Evolutionary conservation across 2,113 vertebrate species (phyloP).

Genomic region (Heterotis niloticus): DNA sequence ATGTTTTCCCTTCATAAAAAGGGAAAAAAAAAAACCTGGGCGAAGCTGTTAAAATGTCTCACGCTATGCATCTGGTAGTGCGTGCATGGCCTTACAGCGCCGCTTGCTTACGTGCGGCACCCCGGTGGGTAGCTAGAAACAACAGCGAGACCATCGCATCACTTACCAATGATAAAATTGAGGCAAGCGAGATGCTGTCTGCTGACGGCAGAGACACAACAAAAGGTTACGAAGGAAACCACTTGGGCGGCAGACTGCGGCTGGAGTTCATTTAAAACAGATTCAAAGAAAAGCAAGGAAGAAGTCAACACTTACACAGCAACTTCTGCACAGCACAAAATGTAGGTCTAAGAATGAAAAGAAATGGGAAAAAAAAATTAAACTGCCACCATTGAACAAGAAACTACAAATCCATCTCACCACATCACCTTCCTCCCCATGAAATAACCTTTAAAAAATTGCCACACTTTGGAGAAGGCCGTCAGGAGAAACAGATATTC

Average conservation of each 20-base stretch:
- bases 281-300: constrained; percentile 32
- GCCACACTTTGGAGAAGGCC: constrained; percentile 7
- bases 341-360: constrained; percentile 29
- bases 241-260: constrained; percentile 38
- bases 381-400: constrained; percentile 20
- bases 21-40: constrained; percentile 38
- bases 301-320: constrained; percentile 33
- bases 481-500: constrained; percentile 7
- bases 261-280: constrained; percentile 53
- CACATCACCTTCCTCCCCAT: constrained; percentile 23
- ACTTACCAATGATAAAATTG: constrained; percentile 2
- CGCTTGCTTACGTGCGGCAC: constrained; percentile 8
- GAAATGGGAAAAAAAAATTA: constrained; percentile 31
- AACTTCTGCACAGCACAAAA: constrained; percentile 42
- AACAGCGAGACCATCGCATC: constrained; percentile 36
- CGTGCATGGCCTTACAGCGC: constrained; percentile 31
- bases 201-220: constrained; percentile 38
- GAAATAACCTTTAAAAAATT: constrained; percentile 32
- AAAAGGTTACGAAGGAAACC: constrained; percentile 41
- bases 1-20: constrained; percentile 53
- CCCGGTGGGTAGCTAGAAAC: neutral
- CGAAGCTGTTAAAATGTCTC: constrained; percentile 56
- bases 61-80: constrained; percentile 47
- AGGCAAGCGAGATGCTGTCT: constrained; percentile 27
- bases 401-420: constrained; percentile 23